Conservation (phyloP, 2,888 invertebrate genomes). For the Meta bourneti region DNA sequence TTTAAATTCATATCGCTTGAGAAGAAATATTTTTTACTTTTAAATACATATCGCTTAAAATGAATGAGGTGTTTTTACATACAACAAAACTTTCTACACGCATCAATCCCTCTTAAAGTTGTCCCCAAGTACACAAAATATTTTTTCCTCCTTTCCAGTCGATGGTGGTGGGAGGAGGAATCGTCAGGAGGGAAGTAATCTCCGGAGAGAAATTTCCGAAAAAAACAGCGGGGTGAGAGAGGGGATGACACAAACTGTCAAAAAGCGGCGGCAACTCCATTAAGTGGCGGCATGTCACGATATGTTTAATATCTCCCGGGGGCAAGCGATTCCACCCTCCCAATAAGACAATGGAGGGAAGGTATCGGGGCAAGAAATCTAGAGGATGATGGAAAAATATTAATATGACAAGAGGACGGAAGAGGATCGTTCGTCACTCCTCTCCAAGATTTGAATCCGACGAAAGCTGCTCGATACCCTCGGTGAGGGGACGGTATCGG, state of each 20-base stretch:
- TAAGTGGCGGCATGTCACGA: slow-evolving; percentile 46
- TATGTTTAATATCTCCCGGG: slow-evolving; percentile 55
- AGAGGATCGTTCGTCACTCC: slow-evolving; percentile 21
- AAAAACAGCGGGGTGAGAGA: neutral
- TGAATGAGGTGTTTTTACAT: no score
- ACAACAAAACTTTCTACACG: no score
- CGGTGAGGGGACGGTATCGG: no score
- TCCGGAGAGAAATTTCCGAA: slow-evolving; percentile 17
- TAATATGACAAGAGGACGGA: slow-evolving; percentile 2
- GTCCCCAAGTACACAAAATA: no score
- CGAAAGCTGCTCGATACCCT: no score
- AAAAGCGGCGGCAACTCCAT: slow-evolving; percentile 57
- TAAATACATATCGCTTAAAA: no score
- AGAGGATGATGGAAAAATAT: neutral
- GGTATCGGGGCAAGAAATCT: neutral
- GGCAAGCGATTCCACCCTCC: neutral
- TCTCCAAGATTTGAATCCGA: no score
- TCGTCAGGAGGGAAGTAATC: neutral
- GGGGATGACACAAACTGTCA: slow-evolving; percentile 47
- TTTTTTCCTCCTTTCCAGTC: neutral
- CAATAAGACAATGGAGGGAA: no score
- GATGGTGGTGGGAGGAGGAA: neutral
- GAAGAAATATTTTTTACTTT: no score
- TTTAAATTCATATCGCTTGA: no score
- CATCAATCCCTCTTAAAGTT: no score